Evolutionary conservation across 2,797 vertebrate genomes (phyloP).

Genomic region (Ptychobarbus kaznakovi): DNA sequence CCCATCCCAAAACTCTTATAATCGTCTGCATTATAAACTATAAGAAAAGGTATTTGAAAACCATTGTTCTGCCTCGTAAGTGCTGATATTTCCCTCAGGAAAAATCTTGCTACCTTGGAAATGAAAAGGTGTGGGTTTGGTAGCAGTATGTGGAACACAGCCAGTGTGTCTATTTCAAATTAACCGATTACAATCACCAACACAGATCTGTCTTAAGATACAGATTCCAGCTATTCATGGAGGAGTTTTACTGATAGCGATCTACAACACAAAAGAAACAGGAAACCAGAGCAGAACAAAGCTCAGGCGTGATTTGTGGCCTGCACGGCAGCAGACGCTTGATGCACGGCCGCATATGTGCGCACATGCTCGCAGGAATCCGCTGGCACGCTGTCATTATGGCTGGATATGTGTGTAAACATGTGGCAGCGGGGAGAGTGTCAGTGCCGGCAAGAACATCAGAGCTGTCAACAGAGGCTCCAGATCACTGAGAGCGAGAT

Average conservation of each 20-base stretch:
- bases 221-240: not conserved
- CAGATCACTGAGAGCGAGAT: conserved; percentile 34
- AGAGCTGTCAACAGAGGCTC: conserved; percentile 40
- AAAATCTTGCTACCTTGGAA: not conserved
- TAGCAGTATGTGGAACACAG: conserved; percentile 1
- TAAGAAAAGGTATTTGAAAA: not conserved
- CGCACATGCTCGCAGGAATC: conserved; percentile 19
- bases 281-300: conserved; percentile 32
- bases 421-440: conserved; percentile 40
- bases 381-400: conserved; percentile 35
- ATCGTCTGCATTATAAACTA: not conserved
- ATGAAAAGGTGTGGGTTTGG: not conserved
- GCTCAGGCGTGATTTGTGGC: conserved; percentile 49
- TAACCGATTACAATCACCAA: conserved; percentile 28
- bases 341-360: conserved; percentile 7
- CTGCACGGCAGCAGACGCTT: conserved; percentile 43
- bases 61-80: not conserved
- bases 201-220: conserved; percentile 32
- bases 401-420: conserved; percentile 49
- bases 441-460: conserved; percentile 40
- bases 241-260: conserved; percentile 45
- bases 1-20: not conserved
- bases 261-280: conserved; percentile 13
- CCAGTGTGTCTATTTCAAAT: conserved; percentile 35
- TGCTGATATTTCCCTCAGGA: not conserved